Base-by-base conservation (phyloP, 2,113 vertebrate genomes). In the Falcunculus frontatus region DNA sequence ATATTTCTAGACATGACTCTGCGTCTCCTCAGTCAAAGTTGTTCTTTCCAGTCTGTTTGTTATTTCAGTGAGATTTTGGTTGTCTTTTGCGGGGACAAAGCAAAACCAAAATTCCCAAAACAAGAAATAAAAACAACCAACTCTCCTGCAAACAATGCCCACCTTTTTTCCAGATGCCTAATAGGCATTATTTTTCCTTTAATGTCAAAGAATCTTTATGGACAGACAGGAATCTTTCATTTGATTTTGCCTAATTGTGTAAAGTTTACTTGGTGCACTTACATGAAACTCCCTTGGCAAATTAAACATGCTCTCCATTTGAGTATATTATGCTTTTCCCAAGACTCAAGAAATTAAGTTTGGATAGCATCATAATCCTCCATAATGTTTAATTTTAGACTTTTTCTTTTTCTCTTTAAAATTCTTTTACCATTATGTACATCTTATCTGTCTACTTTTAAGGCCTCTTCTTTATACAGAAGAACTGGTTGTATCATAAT, bases 61-160 rank as follows among this genome's bases (percentile, higher is more conserved):
- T 41, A 29, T 78, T 60, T 30, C 37, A 56, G 7, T 5, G 10
- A 46, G 25, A 56, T 12, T 83, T 46, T 63, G 9, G 4, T 18
- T 57, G 21, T 33, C 18, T 49, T 69, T 75, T 70, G 27, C 16
- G 9, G 7, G 12, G 10, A 22, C 4, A 52, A 78, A 33, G 6
- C 2, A 39, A 29, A 90, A 32, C 2, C 6, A 39, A 44, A 50
- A 39, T 4, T 1, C 3, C 12, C 7, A 17, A 69, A 82, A n/a
- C 7, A 53, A 16, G 3, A 41, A 52, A 49, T 20, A 22, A 57
- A 52, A 50, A 4, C 16, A 65, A n/a, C 1, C 1, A 60, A 27
- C 4, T 1, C 6, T 25, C 2, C 7, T 41, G 3, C 4, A 16
- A 37, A 53, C 3, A 55, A 20, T 5, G 1, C 6, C 29, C 13